Evolutionary conservation across 2,113 vertebrate genomes (phyloP).

Genomic region (Pogonocichla stellata): DNA sequence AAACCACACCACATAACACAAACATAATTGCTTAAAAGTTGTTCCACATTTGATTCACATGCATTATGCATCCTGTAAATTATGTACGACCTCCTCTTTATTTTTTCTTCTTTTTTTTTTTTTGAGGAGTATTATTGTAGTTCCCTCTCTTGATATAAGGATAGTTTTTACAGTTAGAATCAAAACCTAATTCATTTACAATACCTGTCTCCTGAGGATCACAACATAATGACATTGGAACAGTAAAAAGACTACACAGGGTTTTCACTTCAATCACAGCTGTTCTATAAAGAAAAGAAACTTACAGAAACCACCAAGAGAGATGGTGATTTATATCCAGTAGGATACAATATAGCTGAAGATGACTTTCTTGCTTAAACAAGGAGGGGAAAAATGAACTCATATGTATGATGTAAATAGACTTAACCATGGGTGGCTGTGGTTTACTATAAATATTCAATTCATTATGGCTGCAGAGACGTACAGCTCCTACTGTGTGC

Average conservation of each 20-base stretch:
- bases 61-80: constrained; percentile 76
- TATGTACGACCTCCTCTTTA: constrained; percentile 62
- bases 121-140: constrained; percentile 27
- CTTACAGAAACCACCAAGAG: constrained; percentile 66
- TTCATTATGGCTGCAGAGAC: constrained; percentile 50
- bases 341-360: constrained; percentile 62
- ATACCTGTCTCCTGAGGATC: constrained; percentile 69
- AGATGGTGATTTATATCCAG: constrained; percentile 73
- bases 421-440: constrained; percentile 59
- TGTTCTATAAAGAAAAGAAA: constrained; percentile 64
- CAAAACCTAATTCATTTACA: constrained; percentile 72
- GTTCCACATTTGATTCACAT: constrained; percentile 75
- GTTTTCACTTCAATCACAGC: constrained; percentile 61
- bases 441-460: constrained; percentile 64
- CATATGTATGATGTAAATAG: constrained; percentile 73
- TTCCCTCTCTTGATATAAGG: constrained; percentile 56
- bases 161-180: constrained; percentile 67
- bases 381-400: constrained; percentile 68
- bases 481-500: constrained; percentile 39
- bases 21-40: constrained; percentile 80
- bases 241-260: constrained; percentile 57
- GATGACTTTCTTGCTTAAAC: constrained; percentile 75
- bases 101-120: not conserved
- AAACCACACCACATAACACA: constrained; percentile 76
- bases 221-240: constrained; percentile 71